Base-by-base conservation (phyloP, 2,888 invertebrate genomes). In the Coenonympha glycerion region DNA sequence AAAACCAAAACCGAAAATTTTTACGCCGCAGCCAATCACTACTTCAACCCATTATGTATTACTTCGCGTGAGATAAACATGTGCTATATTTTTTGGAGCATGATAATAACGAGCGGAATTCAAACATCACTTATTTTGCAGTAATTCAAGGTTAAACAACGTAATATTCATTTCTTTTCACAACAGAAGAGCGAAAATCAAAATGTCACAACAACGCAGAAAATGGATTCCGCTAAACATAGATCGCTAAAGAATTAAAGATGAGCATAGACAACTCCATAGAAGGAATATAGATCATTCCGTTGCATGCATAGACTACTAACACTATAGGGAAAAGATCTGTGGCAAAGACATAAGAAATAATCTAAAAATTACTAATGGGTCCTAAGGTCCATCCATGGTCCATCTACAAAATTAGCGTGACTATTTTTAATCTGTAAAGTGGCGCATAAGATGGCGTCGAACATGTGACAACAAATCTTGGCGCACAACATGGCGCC, bases 181-280 rank as follows among this genome's bases (percentile, higher is more conserved):
- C 59, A 63, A 62, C 61, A 61, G 64, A 65, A 64, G 62, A 70
- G 70, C 67, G 69, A 73, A 72, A 70, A 69, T 64, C 66, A 81
- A 82, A 84, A 81, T 85, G 86, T 87, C 86, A 87, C 86, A 87
- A 87, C 86, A 87, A 87, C 84, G 79, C 76, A 84, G 85, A 85
- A 85, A 86, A 86, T 86, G 85, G 85, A 84, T 76, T 76, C 84
- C 79, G 49, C 59, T 59, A 61, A n/a, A n/a, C n/a, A n/a, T n/a
- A n/a, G n/a, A n/a, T n/a, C n/a, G n/a, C n/a, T n/a, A n/a, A n/a
- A n/a, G n/a, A n/a, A n/a, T n/a, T n/a, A n/a, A 26, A 26, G 9
- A 9, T 9, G 62, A 61, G 53, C 50, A 58, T n/a, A n/a, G n/a
- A n/a, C n/a, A n/a, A n/a, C n/a, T n/a, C n/a, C n/a, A n/a, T n/a